Evolutionary conservation across 92 coral and sea anemone genomes (phyloP).

Genomic region (Nematostella vectensis): DNA sequence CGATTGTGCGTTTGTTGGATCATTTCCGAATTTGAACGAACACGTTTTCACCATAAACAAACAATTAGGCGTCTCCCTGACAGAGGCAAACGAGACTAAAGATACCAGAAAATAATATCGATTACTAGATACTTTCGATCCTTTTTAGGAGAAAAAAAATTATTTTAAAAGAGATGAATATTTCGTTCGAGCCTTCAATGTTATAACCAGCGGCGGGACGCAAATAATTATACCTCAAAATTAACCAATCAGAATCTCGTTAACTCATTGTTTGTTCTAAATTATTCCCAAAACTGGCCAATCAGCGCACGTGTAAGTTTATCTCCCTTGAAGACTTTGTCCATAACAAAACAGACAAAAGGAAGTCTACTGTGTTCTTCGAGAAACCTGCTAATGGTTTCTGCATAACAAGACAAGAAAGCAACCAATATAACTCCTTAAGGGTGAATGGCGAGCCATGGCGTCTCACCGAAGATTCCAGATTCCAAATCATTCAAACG

Average conservation of each 20-base stretch:
- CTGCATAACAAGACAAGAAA: background rate
- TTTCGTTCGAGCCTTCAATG: background rate
- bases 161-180: background rate
- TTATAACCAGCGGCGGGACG: conserved; percentile 17
- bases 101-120: no score
- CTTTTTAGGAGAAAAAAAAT: no score
- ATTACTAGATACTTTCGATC: no score
- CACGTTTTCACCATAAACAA: background rate
- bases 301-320: conserved; percentile 17
- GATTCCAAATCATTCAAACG: conserved; percentile 90
- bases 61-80: background rate
- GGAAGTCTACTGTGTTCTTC: background rate
- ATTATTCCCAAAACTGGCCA: conserved; percentile 14
- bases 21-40: background rate
- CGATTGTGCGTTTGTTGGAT: background rate
- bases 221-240: conserved; percentile 18
- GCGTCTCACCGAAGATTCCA: conserved; percentile 78
- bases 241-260: conserved; percentile 31
- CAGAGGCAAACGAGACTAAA: background rate
- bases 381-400: background rate
- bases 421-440: conserved; percentile 2
- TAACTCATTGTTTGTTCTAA: conserved; percentile 14
- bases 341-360: background rate
- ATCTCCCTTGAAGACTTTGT: conserved; percentile 4
- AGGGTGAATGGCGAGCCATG: conserved; percentile 50